These are phyloP conservation scores for Cremastobaeus sp. DNA, from an alignment of 2,888 invertebrate species.

Conservation along the genomic window DNA sequence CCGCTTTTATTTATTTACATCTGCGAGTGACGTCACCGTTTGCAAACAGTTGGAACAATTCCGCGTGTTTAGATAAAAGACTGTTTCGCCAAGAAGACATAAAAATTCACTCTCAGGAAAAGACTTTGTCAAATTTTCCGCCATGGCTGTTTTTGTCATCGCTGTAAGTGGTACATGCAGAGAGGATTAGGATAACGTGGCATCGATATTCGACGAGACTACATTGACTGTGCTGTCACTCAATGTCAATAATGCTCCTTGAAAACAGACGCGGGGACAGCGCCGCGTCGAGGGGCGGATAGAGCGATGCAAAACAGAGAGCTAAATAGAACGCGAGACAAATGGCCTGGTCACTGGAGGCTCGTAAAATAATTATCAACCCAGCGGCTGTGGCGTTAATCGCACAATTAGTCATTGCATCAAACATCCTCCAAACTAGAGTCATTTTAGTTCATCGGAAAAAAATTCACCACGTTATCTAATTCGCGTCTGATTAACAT, in stretches of 20 bases:
- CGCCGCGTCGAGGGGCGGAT: constrained; percentile 2
- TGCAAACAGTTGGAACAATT: too few relatives aligned
- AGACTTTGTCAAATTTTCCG: neutral
- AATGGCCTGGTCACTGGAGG: constrained; percentile 59
- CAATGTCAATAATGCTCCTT: constrained; percentile 61
- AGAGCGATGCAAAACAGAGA: constrained; percentile 29
- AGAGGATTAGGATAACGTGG: constrained; percentile 17
- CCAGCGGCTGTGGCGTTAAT: constrained; percentile 66
- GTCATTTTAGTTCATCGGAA: constrained; percentile 19
- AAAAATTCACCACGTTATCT: neutral
- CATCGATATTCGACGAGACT: constrained; percentile 37
- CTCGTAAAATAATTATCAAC: constrained; percentile 71
- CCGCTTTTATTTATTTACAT: too few relatives aligned
- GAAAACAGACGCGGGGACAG: constrained; percentile 55
- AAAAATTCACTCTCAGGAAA: too few relatives aligned
- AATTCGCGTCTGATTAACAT: too few relatives aligned
- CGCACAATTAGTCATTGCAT: constrained; percentile 70
- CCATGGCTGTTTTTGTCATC: neutral
- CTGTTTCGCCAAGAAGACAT: too few relatives aligned
- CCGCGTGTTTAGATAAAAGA: too few relatives aligned
- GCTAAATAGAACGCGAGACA: constrained; percentile 31
- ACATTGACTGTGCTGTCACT: constrained; percentile 53
- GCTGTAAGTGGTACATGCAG: constrained; percentile 20
- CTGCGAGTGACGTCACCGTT: too few relatives aligned
- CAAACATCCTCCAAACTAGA: constrained; percentile 57